phyloP scores from a whole-genome alignment of 1,140 invertebrate species.

The Tribolium madens region DNA sequence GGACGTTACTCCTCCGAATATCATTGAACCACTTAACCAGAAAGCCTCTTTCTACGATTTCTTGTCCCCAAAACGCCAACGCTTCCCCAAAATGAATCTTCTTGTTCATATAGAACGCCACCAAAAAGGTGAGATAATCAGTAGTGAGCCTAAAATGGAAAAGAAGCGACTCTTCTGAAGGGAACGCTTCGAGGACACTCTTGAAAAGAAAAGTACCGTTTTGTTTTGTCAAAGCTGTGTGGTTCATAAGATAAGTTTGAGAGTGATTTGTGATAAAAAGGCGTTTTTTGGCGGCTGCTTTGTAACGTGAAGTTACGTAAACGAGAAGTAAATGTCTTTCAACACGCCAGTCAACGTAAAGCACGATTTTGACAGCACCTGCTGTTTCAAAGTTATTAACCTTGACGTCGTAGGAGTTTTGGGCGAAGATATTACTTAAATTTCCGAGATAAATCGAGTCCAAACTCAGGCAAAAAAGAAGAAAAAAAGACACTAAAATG shows the following conservation, averaged over 20 bases:
- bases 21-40: conserved; percentile 24
- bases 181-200: background rate
- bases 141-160: background rate
- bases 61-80: conserved; percentile 12
- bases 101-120: conserved; percentile 1
- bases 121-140: conserved; percentile 5
- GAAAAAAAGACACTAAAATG: background rate
- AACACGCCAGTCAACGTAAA: background rate
- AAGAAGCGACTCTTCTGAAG: background rate
- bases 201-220: conserved; percentile 2
- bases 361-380: background rate
- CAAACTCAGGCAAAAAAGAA: conserved; percentile 9
- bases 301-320: background rate
- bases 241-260: background rate
- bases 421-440: conserved; percentile 24
- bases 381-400: background rate
- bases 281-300: background rate
- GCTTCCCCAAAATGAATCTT: background rate
- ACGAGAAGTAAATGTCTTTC: background rate
- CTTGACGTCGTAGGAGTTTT: background rate
- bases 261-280: background rate
- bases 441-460: conserved; percentile 27
- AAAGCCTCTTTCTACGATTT: conserved; percentile 32
- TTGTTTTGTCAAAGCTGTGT: background rate
- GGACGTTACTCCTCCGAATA: background rate